Conservation (phyloP, 2,888 invertebrate species). For the Itoplectis maculator region DNA sequence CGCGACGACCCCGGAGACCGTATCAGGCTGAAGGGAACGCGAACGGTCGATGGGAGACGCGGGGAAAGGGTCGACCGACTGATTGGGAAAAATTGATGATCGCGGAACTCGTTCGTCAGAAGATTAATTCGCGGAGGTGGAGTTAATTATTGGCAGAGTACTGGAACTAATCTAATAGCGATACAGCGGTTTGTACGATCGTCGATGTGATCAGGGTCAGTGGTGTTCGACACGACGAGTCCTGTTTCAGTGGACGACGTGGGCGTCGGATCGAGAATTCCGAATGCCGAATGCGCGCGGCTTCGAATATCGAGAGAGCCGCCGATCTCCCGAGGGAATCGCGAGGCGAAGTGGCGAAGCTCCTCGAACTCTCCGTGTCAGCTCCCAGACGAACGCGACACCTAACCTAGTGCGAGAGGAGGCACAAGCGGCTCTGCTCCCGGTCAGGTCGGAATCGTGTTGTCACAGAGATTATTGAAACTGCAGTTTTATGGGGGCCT, state of each 20-base stretch:
- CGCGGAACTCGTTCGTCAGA: slow-evolving; percentile 15
- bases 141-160: slow-evolving; percentile 46
- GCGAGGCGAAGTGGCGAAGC: background rate
- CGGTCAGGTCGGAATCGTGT: slow-evolving; percentile 83
- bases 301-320: background rate
- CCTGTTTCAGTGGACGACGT: no score
- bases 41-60: slow-evolving; percentile 32
- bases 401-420: slow-evolving; percentile 62
- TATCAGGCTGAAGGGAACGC: background rate
- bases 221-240: no score
- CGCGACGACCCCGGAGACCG: background rate
- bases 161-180: background rate
- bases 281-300: background rate
- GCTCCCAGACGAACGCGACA: slow-evolving; percentile 53
- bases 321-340: slow-evolving; percentile 17
- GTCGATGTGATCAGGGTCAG: no score
- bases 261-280: no score
- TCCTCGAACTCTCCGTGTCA: slow-evolving; percentile 57
- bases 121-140: slow-evolving; percentile 26
- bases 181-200: no score
- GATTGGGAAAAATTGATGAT: slow-evolving; percentile 58
- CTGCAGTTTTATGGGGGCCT: slow-evolving; percentile 85
- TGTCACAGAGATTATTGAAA: slow-evolving; percentile 85
- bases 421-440: slow-evolving; percentile 68
- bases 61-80: slow-evolving; percentile 49